Percentiles rank a stretch among this genome's conserved stretches.
Conservation (phyloP, 64 coral and sea anemone species). For the Dendronephthya gigantea region DNA sequence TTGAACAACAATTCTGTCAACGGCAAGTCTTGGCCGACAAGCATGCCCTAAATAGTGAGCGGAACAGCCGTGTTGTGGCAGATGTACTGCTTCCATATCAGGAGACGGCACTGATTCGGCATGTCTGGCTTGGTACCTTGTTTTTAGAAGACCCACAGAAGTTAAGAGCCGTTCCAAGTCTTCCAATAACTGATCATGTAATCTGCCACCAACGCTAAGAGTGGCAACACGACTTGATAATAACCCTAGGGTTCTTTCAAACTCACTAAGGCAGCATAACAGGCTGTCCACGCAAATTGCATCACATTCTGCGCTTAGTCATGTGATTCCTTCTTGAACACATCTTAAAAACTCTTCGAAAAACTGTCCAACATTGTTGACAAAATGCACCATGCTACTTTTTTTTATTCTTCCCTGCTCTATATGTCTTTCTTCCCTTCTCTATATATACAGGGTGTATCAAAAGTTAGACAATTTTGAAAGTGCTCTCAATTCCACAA, state of each 20-base stretch:
- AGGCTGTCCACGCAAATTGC: constrained; percentile 14
- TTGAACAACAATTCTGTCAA: constrained; percentile 24
- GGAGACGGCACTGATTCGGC: background rate
- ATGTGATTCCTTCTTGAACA: background rate
- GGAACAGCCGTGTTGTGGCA: background rate
- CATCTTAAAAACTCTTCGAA: background rate
- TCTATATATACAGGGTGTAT: too few relatives aligned
- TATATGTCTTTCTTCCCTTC: too few relatives aligned
- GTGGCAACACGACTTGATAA: constrained; percentile 10
- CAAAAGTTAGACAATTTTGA: too few relatives aligned
- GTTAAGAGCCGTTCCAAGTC: constrained; percentile 1
- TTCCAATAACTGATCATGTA: background rate
- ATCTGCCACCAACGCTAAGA: too few relatives aligned
- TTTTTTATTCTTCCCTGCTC: too few relatives aligned
- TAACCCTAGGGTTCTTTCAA: constrained; percentile 15
- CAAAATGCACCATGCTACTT: too few relatives aligned
- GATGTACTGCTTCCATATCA: background rate
- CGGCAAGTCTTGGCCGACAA: constrained; percentile 29
- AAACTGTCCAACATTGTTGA: too few relatives aligned
- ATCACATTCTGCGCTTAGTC: background rate
- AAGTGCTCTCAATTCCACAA: too few relatives aligned
- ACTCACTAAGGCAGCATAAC: background rate
- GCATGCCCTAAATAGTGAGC: constrained; percentile 16
- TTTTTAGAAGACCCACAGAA: background rate
- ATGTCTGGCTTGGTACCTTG: background rate